A percentile compares a stretch with the other conserved stretches of the same genome.
These are phyloP conservation scores for Tupaia tana DNA, from an alignment of 2,113 vertebrate genomes.

Conservation along the genomic window DNA sequence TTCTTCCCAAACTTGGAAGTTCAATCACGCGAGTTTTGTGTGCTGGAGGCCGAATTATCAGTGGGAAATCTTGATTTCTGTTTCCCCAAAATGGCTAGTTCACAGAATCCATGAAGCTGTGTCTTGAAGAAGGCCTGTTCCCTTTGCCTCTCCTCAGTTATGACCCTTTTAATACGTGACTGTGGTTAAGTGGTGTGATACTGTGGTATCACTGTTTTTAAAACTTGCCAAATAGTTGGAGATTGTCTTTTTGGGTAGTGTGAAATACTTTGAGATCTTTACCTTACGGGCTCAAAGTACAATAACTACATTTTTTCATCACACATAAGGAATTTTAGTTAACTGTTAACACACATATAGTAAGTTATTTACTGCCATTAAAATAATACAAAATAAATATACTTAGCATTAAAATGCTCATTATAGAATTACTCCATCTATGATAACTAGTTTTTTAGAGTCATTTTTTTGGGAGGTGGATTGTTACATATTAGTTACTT, in stretches of 20 bases:
- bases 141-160: background rate
- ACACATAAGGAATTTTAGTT: background rate
- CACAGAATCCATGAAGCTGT: too few species aligned
- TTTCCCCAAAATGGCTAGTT: too few species aligned
- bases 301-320: background rate
- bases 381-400: slow-evolving; percentile 34
- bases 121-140: too few species aligned
- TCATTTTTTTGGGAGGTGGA: slow-evolving; percentile 27
- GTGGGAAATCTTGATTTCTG: too few species aligned
- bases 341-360: slow-evolving; percentile 22
- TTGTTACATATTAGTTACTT: slow-evolving; percentile 43
- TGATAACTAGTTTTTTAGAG: background rate
- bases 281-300: background rate
- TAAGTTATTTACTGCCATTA: slow-evolving; percentile 9
- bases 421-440: background rate
- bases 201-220: background rate
- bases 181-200: background rate
- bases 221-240: slow-evolving; percentile 18
- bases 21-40: too few species aligned
- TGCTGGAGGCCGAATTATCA: too few species aligned
- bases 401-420: background rate
- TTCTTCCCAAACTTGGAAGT: too few species aligned
- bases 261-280: slow-evolving; percentile 24
- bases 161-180: background rate
- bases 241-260: slow-evolving; percentile 35